Conservation (phyloP, 1,140 invertebrate species). For the Lepidurus arcticus region DNA sequence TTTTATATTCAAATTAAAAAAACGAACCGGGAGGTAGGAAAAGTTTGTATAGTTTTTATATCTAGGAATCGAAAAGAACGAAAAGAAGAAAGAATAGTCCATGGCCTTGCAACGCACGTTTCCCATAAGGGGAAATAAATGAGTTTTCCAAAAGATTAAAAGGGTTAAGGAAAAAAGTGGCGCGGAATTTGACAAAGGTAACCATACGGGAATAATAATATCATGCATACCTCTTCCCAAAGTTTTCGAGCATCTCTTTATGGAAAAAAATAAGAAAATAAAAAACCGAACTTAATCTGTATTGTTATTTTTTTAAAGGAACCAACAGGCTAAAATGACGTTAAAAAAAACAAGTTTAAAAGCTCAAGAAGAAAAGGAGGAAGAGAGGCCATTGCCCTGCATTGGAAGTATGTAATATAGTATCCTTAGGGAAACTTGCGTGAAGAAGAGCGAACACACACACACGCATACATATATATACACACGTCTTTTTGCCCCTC, state of each 20-base stretch:
- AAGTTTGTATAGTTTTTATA: background rate
- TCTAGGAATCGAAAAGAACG: conserved; percentile 1
- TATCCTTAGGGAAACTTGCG: background rate
- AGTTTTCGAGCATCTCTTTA: background rate
- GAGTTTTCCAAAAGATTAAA: conserved; percentile 3
- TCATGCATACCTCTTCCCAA: conserved; percentile 7
- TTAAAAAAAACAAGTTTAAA: background rate
- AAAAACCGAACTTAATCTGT: background rate
- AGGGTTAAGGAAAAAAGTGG: conserved; percentile 14
- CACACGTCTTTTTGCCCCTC: background rate
- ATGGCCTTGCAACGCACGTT: conserved; percentile 7
- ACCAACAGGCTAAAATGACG: background rate
- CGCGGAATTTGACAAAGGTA: conserved; percentile 12
- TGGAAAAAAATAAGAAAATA: background rate
- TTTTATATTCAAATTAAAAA: conserved; percentile 17
- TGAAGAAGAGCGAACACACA: background rate
- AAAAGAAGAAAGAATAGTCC: conserved; percentile 1
- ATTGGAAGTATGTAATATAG: background rate
- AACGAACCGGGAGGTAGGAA: conserved; percentile 6
- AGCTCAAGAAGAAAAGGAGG: background rate
- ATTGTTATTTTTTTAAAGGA: background rate
- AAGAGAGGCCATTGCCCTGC: conserved; percentile 2
- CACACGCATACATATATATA: conserved; percentile 2
- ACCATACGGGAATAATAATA: conserved; percentile 13
- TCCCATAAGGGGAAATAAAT: conserved; percentile 19